Evolutionary conservation across 2,888 invertebrate genomes (phyloP).

Genomic region (Cantharis rustica): DNA sequence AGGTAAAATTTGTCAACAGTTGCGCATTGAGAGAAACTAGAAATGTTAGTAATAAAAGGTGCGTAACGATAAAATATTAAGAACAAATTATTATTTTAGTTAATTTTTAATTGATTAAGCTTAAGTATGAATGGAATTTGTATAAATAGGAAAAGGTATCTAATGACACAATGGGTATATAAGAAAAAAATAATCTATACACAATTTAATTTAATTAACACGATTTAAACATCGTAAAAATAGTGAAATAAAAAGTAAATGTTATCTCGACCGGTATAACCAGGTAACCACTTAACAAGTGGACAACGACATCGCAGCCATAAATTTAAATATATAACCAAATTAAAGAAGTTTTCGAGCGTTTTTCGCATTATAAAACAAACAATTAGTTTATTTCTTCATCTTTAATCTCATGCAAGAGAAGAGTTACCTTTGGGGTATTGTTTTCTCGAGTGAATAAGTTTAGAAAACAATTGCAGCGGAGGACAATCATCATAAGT

Average conservation of each 20-base stretch:
- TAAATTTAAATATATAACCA: constrained; percentile 27
- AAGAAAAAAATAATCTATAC: constrained; percentile 15
- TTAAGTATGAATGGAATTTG: not conserved
- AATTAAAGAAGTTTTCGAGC: constrained; percentile 18
- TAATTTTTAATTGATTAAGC: not conserved
- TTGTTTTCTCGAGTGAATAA: constrained; percentile 24
- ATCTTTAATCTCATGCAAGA: not conserved
- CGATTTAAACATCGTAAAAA: constrained; percentile 18
- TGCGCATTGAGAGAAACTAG: not conserved
- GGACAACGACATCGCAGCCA: constrained; percentile 23
- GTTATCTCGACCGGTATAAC: constrained; percentile 29
- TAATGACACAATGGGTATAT: not conserved
- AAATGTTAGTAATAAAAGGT: not conserved
- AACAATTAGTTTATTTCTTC: constrained; percentile 26
- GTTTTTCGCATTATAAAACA: constrained; percentile 15
- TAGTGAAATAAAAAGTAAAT: constrained; percentile 11
- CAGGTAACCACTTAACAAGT: constrained; percentile 24
- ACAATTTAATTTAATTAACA: constrained; percentile 31
- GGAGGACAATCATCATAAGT: constrained; percentile 52
- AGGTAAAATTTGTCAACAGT: too few species aligned
- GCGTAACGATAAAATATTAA: not conserved
- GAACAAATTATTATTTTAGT: not conserved
- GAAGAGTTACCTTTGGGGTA: not conserved
- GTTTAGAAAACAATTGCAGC: constrained; percentile 35
- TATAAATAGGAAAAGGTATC: not conserved